A percentile compares a stretch with the other conserved stretches of the same genome.
Evolutionary conservation across 2,113 vertebrate species (phyloP).

Genomic region (Terrapene triunguis): DNA sequence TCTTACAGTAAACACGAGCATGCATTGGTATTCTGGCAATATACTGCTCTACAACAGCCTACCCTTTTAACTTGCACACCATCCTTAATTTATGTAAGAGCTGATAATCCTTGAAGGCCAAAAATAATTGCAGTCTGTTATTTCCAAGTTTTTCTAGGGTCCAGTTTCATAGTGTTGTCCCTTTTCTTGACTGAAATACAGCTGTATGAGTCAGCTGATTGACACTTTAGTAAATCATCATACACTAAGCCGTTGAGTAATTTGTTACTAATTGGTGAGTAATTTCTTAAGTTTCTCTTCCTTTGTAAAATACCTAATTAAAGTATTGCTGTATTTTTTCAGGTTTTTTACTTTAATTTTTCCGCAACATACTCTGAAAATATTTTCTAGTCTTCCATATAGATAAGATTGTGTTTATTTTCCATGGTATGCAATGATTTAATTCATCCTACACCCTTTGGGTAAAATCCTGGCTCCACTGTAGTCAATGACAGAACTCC

Average conservation of each 20-base stretch:
- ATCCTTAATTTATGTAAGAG: conserved; percentile 73
- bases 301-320: neutral
- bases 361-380: neutral
- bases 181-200: conserved; percentile 73
- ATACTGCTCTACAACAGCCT: conserved; percentile 19
- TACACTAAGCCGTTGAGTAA: conserved; percentile 61
- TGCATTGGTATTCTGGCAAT: conserved; percentile 69
- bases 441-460: neutral
- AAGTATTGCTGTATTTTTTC: conserved; percentile 46
- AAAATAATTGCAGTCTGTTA: conserved; percentile 72
- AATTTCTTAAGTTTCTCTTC: conserved; percentile 47
- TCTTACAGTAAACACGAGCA: conserved; percentile 63
- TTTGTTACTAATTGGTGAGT: conserved; percentile 56
- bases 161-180: conserved; percentile 51
- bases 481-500: neutral
- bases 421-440: neutral
- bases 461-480: neutral
- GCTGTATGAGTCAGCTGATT: conserved; percentile 67
- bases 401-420: neutral
- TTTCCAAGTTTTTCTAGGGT: conserved; percentile 61
- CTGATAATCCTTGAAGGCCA: conserved; percentile 75
- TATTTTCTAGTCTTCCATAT: neutral
- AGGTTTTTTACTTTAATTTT: neutral
- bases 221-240: conserved; percentile 73
- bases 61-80: conserved; percentile 67